phyloP scores from a whole-genome alignment of 2,113 vertebrate genomes.

The Oxyura jamaicensis region DNA sequence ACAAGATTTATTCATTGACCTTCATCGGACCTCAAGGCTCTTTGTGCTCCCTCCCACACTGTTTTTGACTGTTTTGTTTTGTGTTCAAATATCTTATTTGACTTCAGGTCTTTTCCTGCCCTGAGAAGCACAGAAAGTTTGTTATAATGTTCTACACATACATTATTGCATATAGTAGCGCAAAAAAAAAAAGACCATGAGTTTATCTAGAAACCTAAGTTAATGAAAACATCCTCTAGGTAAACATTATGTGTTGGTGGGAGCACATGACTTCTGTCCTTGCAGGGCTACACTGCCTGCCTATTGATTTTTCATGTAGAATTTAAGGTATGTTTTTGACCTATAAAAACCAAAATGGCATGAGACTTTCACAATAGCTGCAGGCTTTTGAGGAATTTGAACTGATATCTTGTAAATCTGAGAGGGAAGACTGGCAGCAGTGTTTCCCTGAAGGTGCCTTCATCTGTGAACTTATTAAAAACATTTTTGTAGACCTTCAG shows the following conservation, averaged over 20 bases:
- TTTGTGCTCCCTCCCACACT: not conserved
- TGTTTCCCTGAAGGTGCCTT: conserved; percentile 5
- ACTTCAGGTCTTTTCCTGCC: not conserved
- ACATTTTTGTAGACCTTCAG: conserved; percentile 20
- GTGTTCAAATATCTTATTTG: not conserved
- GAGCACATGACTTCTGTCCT: not conserved
- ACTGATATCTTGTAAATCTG: conserved; percentile 15
- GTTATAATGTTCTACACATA: not conserved
- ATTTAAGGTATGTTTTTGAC: conserved; percentile 46
- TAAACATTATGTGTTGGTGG: not conserved
- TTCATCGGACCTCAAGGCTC: not conserved
- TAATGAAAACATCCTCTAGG: not conserved
- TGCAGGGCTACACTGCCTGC: not conserved
- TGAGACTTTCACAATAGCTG: conserved; percentile 30
- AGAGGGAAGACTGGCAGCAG: not conserved
- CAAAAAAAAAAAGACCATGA: not conserved
- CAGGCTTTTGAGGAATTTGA: conserved; percentile 5
- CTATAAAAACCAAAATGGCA: conserved; percentile 32
- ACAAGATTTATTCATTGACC: not conserved
- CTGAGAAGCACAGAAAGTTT: not conserved
- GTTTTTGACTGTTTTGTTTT: not conserved
- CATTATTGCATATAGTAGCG: not conserved
- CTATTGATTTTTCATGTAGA: conserved; percentile 47
- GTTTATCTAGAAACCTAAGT: not conserved
- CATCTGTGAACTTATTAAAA: conserved; percentile 47